phyloP scores from a whole-genome alignment of 2,888 invertebrate species.

The Tholera decimalis region DNA sequence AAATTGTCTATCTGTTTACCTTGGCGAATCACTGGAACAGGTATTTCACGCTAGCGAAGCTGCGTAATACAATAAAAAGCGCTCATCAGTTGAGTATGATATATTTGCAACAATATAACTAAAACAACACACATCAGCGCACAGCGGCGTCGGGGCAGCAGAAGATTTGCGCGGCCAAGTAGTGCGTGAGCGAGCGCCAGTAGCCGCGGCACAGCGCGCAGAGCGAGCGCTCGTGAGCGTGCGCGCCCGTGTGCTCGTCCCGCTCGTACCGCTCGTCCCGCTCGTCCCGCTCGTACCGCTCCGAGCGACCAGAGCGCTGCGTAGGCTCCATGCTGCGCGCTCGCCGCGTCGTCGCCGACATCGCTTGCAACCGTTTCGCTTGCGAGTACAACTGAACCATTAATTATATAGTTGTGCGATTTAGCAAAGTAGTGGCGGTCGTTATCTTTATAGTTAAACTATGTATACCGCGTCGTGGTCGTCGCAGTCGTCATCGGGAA shows the following conservation, averaged over 20 bases:
- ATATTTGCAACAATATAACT: slow-evolving; percentile 51
- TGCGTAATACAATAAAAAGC: neutral
- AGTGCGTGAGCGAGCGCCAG: slow-evolving; percentile 77
- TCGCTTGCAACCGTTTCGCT: slow-evolving; percentile 76
- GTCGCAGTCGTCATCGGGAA: no score
- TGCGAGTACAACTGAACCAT: slow-evolving; percentile 75
- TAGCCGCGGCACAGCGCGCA: slow-evolving; percentile 80
- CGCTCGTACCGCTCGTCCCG: slow-evolving; percentile 30
- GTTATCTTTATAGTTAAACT: no score
- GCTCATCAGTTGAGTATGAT: slow-evolving; percentile 34
- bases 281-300: slow-evolving; percentile 18
- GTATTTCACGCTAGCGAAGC: no score
- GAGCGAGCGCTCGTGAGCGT: slow-evolving; percentile 58
- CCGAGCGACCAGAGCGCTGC: slow-evolving; percentile 36
- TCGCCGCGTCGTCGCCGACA: slow-evolving; percentile 57
- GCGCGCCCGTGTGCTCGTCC: slow-evolving; percentile 5
- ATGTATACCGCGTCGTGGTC: no score
- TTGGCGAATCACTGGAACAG: no score
- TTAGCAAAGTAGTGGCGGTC: neutral
- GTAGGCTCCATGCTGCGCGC: slow-evolving; percentile 46
- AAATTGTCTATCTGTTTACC: no score
- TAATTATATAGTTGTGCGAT: slow-evolving; percentile 20
- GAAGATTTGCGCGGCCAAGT: slow-evolving; percentile 68
- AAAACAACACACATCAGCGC: slow-evolving; percentile 30
- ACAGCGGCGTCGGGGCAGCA: slow-evolving; percentile 49